Evolutionary conservation across 2,113 vertebrate species (phyloP), one percentile per base, ranked within the genome.

Genomic region (Scolopax mira): DNA sequence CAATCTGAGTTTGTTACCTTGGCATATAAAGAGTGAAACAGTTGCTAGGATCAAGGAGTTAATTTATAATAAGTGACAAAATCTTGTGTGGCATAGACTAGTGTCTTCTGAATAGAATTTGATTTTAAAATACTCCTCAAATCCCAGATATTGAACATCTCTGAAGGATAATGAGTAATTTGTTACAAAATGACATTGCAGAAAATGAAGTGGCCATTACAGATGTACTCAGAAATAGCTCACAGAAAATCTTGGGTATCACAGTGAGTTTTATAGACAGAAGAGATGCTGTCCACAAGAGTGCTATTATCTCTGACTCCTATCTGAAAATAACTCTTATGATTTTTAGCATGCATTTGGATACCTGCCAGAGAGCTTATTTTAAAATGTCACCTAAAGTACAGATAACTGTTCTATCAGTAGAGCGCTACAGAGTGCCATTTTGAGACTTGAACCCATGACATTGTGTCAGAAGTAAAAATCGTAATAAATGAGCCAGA

Each of bases 311-410:
- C 87, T 87, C 58, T 44, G 74, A 28, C 57, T 83, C 79, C 90
- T 78, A 89, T 67, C 90, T 69, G 82, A 85, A 93, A 93, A 96
- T 78, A 55, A 44, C 71, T 96, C 75, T 93, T 89, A 80, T 66
- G 75, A 57, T 89, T 95, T 95, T 95, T 90, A 83, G 54, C 82
- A 95, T 91, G 64, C 27, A 88, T 90, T 96, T 96, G 87, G 81
- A 73, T 90, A 89, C 80, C 42, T 86, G 79, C 83, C 94, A 95
- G 65, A 90, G 24, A 95, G 75, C 64, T 83, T 90, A 92, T 88
- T 96, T 91, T 85, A 85, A 96, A 96, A 97, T 95, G 87, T 91
- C 89, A 96, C 79, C 88, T 70, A 80, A 85, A 88, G 35, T 88
- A 85, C 71, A 96, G 71, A 55, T 74, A 94, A 49, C 70, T 95